These are phyloP conservation scores for Azorinus chamasolen DNA, from an alignment of 2,888 invertebrate species.

Conservation along the genomic window DNA sequence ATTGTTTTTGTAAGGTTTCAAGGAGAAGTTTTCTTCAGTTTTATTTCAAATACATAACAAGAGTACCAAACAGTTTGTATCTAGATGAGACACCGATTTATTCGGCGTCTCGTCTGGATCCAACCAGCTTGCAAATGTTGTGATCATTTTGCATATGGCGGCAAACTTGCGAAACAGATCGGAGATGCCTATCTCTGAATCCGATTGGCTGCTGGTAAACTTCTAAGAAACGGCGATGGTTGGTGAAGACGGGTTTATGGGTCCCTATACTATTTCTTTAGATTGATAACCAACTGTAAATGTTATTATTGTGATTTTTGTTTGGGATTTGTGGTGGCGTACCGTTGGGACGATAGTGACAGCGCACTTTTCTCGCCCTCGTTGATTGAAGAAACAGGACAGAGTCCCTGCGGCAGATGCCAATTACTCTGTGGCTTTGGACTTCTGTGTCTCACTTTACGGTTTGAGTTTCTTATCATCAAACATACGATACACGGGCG, in stretches of 20 bases:
- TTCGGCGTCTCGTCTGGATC: no score
- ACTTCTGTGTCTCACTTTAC: slow-evolving; percentile 13
- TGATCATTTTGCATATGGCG: no score
- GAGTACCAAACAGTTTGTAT: no score
- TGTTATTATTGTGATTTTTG: slow-evolving; percentile 53
- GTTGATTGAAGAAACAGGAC: slow-evolving; percentile 37
- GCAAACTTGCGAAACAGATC: no score
- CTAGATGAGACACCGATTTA: no score
- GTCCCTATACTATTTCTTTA: slow-evolving; percentile 16
- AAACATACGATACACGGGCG: slow-evolving; percentile 24
- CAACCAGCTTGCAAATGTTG: no score
- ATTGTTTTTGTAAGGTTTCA: no score
- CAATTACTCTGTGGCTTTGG: slow-evolving; percentile 31
- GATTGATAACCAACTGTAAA: slow-evolving; percentile 54
- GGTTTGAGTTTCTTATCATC: slow-evolving; percentile 30
- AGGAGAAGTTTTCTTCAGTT: no score
- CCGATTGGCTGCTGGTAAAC: slow-evolving; percentile 41
- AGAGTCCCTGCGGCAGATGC: slow-evolving; percentile 15
- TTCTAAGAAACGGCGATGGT: slow-evolving; percentile 32
- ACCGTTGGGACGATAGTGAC: slow-evolving; percentile 34
- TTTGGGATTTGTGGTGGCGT: slow-evolving; percentile 33
- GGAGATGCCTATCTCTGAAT: neutral
- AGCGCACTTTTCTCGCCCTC: slow-evolving; percentile 16
- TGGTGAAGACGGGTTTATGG: slow-evolving; percentile 39
- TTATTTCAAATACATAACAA: no score